Base-by-base conservation (phyloP, 2,888 invertebrate species). In the Lithophane leautieri region DNA sequence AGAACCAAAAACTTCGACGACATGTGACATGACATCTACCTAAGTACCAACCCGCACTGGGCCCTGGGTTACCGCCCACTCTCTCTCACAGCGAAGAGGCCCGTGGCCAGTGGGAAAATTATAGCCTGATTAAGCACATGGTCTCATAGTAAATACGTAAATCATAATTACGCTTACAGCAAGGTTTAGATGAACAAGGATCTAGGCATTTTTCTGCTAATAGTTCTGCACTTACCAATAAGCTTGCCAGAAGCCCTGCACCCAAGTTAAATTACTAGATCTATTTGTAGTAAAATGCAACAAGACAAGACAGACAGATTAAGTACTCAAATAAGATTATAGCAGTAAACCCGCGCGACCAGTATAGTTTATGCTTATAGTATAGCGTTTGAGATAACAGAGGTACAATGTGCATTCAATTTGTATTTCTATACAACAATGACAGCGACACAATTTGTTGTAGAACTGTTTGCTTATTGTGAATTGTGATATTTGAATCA, bases 391-490 rank as follows among this genome's bases (percentile, higher is more conserved):
- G 19, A 50, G 66, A 83, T 74, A 79, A 65, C 70, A 61, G 14
- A 81, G 44, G 44, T 73, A 83, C 80, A 83, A 82, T 82, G 65
- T 70, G 63, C 68, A 83, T 83, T 70, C 70, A 58, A 61, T 42
- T 69, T 44, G 25, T 74, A 70, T 83, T 61, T 78, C 62, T 68
- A 73, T 40, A 65, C 61, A 83, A 82, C 71, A 83, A 80, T 62
- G 65, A 44, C 28, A 56, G n/a, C 54, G 25, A 40, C 7, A 83
- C 66, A 70, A 61, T 34, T 54, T 72, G 34, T 56, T 73, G 65
- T 66, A 14, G 11, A 42, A 4, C 9, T 47, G 19, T 60, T 61
- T 69, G 65, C 25, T 58, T 68, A 68, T 83, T 71, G 56, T 74
- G 22, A 11, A 42, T 61, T 60, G 40, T 47, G 47, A 47, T 47